Evolutionary conservation across 2,113 vertebrate genomes (phyloP), one percentile per base, ranked within the genome.

Genomic region (Chamaetylas fuelleborni): DNA sequence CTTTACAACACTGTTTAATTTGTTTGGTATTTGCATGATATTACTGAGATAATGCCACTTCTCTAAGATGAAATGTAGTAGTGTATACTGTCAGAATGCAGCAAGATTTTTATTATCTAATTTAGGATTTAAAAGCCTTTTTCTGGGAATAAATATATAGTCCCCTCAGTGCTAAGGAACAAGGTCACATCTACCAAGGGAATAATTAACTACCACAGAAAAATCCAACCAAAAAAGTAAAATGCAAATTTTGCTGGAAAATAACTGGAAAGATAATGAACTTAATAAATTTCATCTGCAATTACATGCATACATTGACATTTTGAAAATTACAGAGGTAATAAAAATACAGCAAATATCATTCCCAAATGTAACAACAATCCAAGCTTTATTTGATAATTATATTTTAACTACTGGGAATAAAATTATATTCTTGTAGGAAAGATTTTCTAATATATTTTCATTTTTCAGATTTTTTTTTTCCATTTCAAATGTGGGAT

Each of bases 191-290:
- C 16, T 69, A 78, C 72, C 86, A 57, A 81, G 38, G 38, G 19
- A 86, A 84, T 90, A 94, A 91, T 95, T 95, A 94, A 94, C 40
- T 87, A 84, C 25, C 19, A 38, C 47, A 88, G 29, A 47, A 93
- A 94, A 83, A 90, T 58, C 5, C 47, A 91, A 60, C 24, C 13
- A 51, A 89, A 93, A 74, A 86, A 91, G 5, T 45, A 81, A 94
- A 92, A 82, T 28, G 25, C 31, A 77, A 48, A 42, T 62, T 77
- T 48, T 48, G 23, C 71, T 33, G 31, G 34, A 86, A 95, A 96
- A 81, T 57, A 95, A 62, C 22, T 86, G 47, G 34, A 92, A 96
- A 95, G 56, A 93, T 57, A 97, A 95, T 95, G 94, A 96, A 92
- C 56, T 91, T 69, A 88, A 89, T 82, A 95, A 80, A 95, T 48